Percentiles rank a stretch among this genome's conserved stretches.
These are phyloP conservation scores for Philotrypesis tridentata DNA, from an alignment of 1,140 invertebrate genomes.

Conservation along the genomic window DNA sequence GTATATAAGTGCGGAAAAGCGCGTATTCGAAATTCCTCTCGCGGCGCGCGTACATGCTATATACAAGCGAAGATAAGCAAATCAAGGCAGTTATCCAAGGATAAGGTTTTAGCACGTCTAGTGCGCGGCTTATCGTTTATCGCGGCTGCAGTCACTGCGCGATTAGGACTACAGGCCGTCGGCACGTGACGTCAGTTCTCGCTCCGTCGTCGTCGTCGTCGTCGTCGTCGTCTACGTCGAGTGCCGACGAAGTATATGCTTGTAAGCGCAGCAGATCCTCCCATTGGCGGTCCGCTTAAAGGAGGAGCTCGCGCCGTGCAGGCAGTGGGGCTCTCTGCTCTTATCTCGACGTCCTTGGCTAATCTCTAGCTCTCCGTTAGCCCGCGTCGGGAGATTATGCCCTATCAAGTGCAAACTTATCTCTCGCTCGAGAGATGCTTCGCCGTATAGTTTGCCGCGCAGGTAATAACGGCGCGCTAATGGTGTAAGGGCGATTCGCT, in stretches of 20 bases:
- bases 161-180: neutral
- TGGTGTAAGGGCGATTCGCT: no score
- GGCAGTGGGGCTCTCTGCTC: no score
- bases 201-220: neutral
- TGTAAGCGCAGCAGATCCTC: neutral
- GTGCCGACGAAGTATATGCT: no score
- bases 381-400: conserved; percentile 22
- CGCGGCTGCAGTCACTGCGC: neutral
- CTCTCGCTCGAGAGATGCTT: no score
- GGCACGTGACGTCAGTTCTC: neutral
- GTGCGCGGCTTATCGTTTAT: conserved; percentile 46
- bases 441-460: no score
- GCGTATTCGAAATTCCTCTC: conserved; percentile 54
- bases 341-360: conserved; percentile 72
- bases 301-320: conserved; percentile 57
- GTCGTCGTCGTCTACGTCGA: neutral
- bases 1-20: no score
- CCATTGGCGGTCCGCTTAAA: conserved; percentile 54
- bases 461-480: no score
- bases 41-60: conserved; percentile 59
- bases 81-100: conserved; percentile 31
- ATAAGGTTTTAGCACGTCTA: conserved; percentile 32
- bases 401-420: neutral
- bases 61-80: conserved; percentile 29
- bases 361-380: conserved; percentile 61